Percentiles rank a stretch among this genome's conserved stretches.
Conservation (phyloP, 2,113 vertebrate genomes). For the Grantiella picta region DNA sequence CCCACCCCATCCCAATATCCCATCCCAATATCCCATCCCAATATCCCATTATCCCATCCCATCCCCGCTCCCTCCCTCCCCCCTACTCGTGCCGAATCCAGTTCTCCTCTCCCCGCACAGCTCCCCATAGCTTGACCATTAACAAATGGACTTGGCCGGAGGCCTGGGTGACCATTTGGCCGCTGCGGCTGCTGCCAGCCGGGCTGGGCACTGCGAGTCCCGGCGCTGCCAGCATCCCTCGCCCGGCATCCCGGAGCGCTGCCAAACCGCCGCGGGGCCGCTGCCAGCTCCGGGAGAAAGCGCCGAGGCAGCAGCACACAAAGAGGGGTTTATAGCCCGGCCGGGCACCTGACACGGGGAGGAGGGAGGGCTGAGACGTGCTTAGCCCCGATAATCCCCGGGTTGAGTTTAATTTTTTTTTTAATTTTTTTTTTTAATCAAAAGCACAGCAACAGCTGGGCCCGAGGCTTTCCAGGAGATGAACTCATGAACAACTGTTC, state of each 20-base stretch:
- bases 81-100: background rate
- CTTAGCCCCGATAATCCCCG: slow-evolving; percentile 44
- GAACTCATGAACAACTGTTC: slow-evolving; percentile 70
- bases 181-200: background rate
- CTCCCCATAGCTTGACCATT: slow-evolving; percentile 6
- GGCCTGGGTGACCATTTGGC: background rate
- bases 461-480: slow-evolving; percentile 59
- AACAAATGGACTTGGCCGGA: background rate
- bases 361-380: slow-evolving; percentile 41
- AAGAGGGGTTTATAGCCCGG: slow-evolving; percentile 46
- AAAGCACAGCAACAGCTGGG: slow-evolving; percentile 68
- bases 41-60: background rate
- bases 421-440: slow-evolving; percentile 22
- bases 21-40: background rate
- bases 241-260: background rate
- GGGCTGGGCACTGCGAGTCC: background rate
- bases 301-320: slow-evolving; percentile 21
- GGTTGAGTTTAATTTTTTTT: background rate
- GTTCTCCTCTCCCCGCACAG: background rate
- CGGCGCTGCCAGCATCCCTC: background rate
- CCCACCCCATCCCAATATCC: background rate
- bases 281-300: slow-evolving; percentile 38
- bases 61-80: background rate
- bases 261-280: background rate
- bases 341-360: slow-evolving; percentile 61